These are phyloP conservation scores for Tethya wilhelma DNA, from an alignment of 37 sponge, comb jelly and placozoan genomes.

Conservation along the genomic window DNA sequence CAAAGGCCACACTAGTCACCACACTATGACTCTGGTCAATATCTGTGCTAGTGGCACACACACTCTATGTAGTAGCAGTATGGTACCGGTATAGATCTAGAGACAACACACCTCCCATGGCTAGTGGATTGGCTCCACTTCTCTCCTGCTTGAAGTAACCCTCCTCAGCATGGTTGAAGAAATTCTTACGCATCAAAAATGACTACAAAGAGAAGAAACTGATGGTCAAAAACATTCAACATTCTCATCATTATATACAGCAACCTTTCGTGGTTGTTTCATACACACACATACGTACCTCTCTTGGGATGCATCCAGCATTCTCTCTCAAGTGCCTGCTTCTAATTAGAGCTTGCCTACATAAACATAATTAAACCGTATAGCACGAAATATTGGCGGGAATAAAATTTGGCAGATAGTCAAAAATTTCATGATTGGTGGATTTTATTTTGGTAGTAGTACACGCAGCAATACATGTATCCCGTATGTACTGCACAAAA, in stretches of 20 bases:
- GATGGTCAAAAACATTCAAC: neutral
- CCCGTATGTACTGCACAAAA: too few relatives aligned
- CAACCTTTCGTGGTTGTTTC: neutral
- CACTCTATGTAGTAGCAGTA: neutral
- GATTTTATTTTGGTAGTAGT: too few relatives aligned
- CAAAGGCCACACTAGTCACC: neutral
- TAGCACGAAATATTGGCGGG: too few relatives aligned
- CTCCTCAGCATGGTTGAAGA: conserved; percentile 82
- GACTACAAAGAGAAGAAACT: conserved; percentile 36
- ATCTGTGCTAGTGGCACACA: too few relatives aligned
- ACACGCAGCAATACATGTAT: too few relatives aligned
- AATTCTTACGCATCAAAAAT: conserved; percentile 90
- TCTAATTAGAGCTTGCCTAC: conserved; percentile 85
- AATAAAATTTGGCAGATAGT: too few relatives aligned
- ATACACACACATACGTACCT: conserved; percentile 52
- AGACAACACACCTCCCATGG: conserved; percentile 81
- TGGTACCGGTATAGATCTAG: neutral
- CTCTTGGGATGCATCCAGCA: conserved; percentile 80
- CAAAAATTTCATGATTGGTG: too few relatives aligned
- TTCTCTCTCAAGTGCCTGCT: conserved; percentile 80
- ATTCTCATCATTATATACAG: neutral
- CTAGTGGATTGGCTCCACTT: conserved; percentile 63
- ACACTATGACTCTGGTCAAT: neutral
- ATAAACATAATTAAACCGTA: too few relatives aligned
- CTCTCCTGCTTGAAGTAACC: conserved; percentile 88